phyloP scores from a whole-genome alignment of 1,140 invertebrate genomes.

The Meloidogyne exigua region DNA sequence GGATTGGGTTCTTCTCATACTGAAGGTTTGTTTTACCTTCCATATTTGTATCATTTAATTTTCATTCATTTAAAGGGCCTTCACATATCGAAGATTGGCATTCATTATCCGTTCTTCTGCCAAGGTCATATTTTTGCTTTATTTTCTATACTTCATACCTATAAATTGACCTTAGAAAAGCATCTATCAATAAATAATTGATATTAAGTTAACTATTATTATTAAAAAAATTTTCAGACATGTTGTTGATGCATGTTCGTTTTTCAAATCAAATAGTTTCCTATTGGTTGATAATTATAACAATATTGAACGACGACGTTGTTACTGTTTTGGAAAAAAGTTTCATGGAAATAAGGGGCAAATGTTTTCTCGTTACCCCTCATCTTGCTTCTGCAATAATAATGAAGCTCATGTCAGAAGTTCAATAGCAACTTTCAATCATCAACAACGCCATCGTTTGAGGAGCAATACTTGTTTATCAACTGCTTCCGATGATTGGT shows the following conservation, averaged over 20 bases:
- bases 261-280: constrained; percentile 59
- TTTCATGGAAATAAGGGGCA: constrained; percentile 5
- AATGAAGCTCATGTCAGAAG: constrained; percentile 24
- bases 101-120: constrained; percentile 57
- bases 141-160: neutral
- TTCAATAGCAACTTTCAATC: constrained; percentile 25
- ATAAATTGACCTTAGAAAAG: too few species aligned
- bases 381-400: constrained; percentile 47
- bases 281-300: constrained; percentile 44
- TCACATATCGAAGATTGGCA: constrained; percentile 62
- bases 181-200: neutral
- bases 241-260: constrained; percentile 62
- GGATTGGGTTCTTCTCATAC: constrained; percentile 54
- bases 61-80: constrained; percentile 35
- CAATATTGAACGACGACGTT: constrained; percentile 40
- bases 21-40: constrained; percentile 5
- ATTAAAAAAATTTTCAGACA: constrained; percentile 45
- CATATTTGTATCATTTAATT: neutral
- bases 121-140: constrained; percentile 49
- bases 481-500: neutral
- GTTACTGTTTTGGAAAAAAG: neutral
- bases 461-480: neutral
- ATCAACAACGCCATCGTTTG: neutral
- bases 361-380: neutral
- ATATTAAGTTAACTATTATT: too few species aligned